Percentiles rank a stretch among this genome's conserved stretches.
phyloP scores from a whole-genome alignment of 2,797 vertebrate genomes.

The Podargus strigoides region DNA sequence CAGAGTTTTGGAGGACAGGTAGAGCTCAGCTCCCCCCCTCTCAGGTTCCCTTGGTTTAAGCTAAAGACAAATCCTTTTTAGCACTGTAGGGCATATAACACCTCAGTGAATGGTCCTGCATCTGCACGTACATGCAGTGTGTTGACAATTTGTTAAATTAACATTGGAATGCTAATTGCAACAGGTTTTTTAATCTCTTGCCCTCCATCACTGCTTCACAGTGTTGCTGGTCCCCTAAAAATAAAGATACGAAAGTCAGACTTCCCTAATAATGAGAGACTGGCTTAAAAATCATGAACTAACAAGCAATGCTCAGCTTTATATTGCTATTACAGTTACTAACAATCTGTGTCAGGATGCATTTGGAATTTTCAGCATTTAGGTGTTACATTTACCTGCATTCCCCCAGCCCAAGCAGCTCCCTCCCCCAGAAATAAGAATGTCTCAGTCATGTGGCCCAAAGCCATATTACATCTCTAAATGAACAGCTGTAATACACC shows the following conservation, averaged over 20 bases:
- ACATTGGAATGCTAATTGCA: background rate
- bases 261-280: background rate
- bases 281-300: background rate
- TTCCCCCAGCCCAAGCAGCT: background rate
- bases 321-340: background rate
- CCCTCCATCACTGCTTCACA: background rate
- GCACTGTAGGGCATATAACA: background rate
- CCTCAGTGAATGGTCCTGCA: background rate
- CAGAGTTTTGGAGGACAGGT: background rate
- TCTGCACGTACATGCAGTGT: background rate
- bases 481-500: background rate
- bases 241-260: too few relatives aligned
- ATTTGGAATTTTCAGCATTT: background rate
- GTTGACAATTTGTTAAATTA: background rate
- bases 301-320: background rate
- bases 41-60: background rate
- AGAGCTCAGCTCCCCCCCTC: background rate
- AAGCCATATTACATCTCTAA: background rate
- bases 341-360: background rate
- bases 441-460: background rate
- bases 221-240: background rate
- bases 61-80: background rate
- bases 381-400: background rate
- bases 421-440: background rate
- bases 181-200: background rate